Base-by-base conservation (phyloP, 2,113 vertebrate genomes). In the cat (Felis catus) region DNA sequence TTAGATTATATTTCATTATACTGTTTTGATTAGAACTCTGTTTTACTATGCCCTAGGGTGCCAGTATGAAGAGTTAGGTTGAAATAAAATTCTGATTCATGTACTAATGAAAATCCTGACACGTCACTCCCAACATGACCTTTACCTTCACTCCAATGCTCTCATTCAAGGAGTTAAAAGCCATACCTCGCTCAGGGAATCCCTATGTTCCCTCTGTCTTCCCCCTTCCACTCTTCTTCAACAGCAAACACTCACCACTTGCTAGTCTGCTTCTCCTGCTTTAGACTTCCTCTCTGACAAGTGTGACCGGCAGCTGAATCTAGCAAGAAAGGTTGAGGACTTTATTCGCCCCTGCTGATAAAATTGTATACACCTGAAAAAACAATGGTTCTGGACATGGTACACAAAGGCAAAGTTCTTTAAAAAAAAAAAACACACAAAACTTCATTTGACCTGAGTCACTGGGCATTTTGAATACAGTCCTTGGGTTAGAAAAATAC, bases 41-140 rank as follows among this genome's bases (percentile, higher is more conserved):
- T 94, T 98, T 97, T 48, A 94, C 5, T 88, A 25, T 25, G 10
- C 95, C 81, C 80, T 0, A 2, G 5, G 31, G 68, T 76, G 19
- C 29, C 80, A 63, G 1, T 14, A 96, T 94, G 33, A 97, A 70
- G 5, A 95, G n/a, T n/a, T 78, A 74, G 94, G 93, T 13, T 92
- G 86, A 98, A 98, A 97, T 88, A 93, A 97, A 81, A 73, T 25
- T 89, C 51, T 98, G 70, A 96, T 97, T 96, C 94, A 84, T 27
- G 84, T 63, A 94, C 82, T 96, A 83, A 96, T 31, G 68, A 91
- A 98, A 97, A 55, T 96, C 55, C 92, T 90, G 94, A 95, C 48
- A 81, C 61, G 71, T 85, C 7, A 61, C 85, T 95, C 97, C 76
- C 93, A 70, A 79, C 39, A 4, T 33, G 76, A 98, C 82, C 66